Percentiles rank a stretch among this genome's conserved stretches.
Evolutionary conservation across 2,888 invertebrate genomes (phyloP).

Genomic region (Agriotes lineatus): DNA sequence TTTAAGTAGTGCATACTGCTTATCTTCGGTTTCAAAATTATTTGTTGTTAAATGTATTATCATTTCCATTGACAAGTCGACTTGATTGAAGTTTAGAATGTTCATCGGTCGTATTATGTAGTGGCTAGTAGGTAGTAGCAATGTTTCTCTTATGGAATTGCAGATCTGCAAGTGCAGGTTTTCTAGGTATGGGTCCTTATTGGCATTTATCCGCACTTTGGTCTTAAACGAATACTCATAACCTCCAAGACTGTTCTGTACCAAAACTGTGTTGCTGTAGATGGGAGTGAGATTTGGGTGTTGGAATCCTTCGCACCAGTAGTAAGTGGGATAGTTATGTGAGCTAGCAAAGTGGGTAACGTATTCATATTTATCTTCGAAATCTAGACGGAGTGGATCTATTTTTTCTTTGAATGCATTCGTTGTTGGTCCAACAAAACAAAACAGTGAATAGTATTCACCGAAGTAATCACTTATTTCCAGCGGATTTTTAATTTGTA

Average conservation of each 20-base stretch:
- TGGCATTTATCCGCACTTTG: neutral
- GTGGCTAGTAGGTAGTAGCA: neutral
- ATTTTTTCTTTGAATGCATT: neutral
- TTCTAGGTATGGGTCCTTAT: constrained; percentile 27
- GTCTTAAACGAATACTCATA: constrained; percentile 27
- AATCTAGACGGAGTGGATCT: neutral
- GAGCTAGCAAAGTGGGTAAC: neutral
- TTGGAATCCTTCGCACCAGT: constrained; percentile 49
- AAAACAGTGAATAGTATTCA: neutral
- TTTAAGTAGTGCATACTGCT: constrained; percentile 9
- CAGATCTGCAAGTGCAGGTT: constrained; percentile 8
- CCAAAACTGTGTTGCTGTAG: constrained; percentile 41
- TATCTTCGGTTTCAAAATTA: neutral
- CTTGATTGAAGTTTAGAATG: constrained; percentile 13
- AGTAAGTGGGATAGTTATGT: constrained; percentile 30
- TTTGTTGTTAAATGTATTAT: constrained; percentile 28
- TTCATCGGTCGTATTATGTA: constrained; percentile 24
- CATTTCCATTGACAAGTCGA: neutral
- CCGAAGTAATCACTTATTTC: constrained; percentile 11
- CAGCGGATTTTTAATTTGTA: constrained; percentile 1
- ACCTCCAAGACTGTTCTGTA: neutral
- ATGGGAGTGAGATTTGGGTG: constrained; percentile 38
- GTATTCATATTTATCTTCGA: neutral
- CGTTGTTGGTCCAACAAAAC: neutral
- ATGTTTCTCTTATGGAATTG: neutral